Base-by-base conservation (phyloP, 2,113 vertebrate species). In the Prinia subflava region DNA sequence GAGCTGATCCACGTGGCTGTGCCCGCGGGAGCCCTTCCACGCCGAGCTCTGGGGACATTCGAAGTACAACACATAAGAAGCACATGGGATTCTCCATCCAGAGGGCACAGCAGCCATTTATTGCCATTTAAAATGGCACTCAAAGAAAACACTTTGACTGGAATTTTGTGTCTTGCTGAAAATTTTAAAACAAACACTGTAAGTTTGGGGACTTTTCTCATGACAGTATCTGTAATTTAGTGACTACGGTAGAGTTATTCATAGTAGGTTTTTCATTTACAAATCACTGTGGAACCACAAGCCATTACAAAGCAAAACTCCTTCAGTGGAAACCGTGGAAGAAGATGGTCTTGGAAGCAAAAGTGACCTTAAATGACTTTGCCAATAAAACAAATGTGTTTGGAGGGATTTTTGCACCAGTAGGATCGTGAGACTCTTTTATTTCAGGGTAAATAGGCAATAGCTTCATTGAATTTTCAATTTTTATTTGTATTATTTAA, bases 331-430 rank as follows among this genome's bases (percentile, higher is more conserved):
- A 95, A 94, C 89, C 83, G 63, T 96, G 93, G 93, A 96, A 96
- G 65, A 97, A 89, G 89, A 92, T 86, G 95, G 97, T 97, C 97
- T 94, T 83, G 91, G 95, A 94, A 94, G 92, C 94, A 95, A 97
- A 98, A 98, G 98, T 98, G 98, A 97, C 98, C 98, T 98, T 98
- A 98, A 96, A 97, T 96, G 96, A 98, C 97, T 98, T 97, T 96
- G 81, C 96, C 97, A 97, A 95, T 97, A 96, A 94, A 94, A 94
- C 47, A 88, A 96, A 97, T 97, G 95, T 97, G 95, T 98, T 97
- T 89, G 96, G 97, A 96, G 83, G 96, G 96, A 92, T 94, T 97
- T 97, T 97, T 98, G 97, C 97, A 95, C 94, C 97, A 39, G 84
- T 96, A 95, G 95, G 86, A 90, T 96, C 81, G 15, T 81, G 86